These are phyloP conservation scores for Sarcoramphus papa DNA, from an alignment of 2,797 vertebrate genomes.

Conservation along the genomic window DNA sequence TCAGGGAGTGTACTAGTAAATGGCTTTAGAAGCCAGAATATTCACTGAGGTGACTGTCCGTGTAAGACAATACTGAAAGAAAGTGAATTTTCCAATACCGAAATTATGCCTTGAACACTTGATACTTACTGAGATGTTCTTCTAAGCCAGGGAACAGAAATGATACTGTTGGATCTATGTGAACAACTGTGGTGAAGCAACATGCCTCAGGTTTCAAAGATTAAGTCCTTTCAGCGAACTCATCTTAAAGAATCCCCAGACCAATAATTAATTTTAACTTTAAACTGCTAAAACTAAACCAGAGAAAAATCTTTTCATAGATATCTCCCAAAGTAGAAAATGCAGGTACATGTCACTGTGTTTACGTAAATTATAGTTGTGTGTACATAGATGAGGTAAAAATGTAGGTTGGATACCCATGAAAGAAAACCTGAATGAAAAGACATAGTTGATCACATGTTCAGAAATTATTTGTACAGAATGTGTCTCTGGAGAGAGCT, in stretches of 20 bases:
- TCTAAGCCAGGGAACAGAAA: not conserved
- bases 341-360: not conserved
- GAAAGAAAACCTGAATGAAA: not conserved
- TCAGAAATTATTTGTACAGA: not conserved
- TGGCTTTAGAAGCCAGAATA: not conserved
- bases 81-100: not conserved
- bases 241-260: not conserved
- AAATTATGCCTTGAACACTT: not conserved
- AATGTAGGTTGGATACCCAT: not conserved
- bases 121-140: not conserved
- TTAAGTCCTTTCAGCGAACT: not conserved
- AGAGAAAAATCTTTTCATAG: not conserved
- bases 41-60: not conserved
- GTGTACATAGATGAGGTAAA: not conserved
- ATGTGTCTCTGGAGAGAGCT: not conserved
- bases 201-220: not conserved
- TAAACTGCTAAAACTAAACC: not conserved
- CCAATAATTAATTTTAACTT: not conserved
- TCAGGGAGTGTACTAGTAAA: not conserved
- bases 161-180: accelerated
- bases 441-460: not conserved
- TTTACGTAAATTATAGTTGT: not conserved
- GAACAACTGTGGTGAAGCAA: not conserved
- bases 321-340: not conserved
- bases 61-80: not conserved